Percentiles rank a stretch among this genome's conserved stretches.
Evolutionary conservation across 2,797 vertebrate genomes (phyloP).

Genomic region (Yasuhikotakia modesta): DNA sequence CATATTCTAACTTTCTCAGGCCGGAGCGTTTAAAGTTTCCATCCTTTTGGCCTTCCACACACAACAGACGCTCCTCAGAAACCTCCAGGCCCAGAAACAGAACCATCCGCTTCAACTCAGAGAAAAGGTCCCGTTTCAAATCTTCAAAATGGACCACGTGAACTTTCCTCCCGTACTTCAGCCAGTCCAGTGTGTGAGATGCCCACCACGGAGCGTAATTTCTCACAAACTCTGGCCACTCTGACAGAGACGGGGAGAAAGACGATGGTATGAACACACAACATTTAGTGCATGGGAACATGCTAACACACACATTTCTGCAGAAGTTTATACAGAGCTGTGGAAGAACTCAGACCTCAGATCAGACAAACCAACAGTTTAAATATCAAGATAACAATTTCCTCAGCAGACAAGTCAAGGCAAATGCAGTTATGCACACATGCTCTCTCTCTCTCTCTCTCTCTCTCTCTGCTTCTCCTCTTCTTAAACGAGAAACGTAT

Average conservation of each 20-base stretch:
- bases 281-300: too few species aligned
- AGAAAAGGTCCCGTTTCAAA: slow-evolving; percentile 89
- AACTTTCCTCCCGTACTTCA: slow-evolving; percentile 85
- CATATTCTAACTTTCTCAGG: slow-evolving; percentile 90
- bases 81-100: slow-evolving; percentile 82
- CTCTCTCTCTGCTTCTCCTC: too few species aligned
- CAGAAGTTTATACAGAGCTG: too few species aligned
- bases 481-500: too few species aligned
- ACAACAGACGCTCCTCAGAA: slow-evolving; percentile 89
- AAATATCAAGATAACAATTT: too few species aligned
- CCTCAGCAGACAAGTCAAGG: neutral
- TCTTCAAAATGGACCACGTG: slow-evolving; percentile 94
- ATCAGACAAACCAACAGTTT: too few species aligned
- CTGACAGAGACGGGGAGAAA: slow-evolving; percentile 70
- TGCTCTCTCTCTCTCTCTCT: neutral
- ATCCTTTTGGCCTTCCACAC: slow-evolving; percentile 94
- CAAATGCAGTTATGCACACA: neutral
- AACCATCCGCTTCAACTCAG: slow-evolving; percentile 88
- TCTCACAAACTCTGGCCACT: slow-evolving; percentile 96
- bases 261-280: too few species aligned
- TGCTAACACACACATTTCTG: too few species aligned
- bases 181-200: slow-evolving; percentile 94
- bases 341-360: too few species aligned
- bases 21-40: slow-evolving; percentile 97
- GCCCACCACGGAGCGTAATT: slow-evolving; percentile 98